Conservation (phyloP, 2,888 invertebrate species). For the Capitulum mitella region DNA sequence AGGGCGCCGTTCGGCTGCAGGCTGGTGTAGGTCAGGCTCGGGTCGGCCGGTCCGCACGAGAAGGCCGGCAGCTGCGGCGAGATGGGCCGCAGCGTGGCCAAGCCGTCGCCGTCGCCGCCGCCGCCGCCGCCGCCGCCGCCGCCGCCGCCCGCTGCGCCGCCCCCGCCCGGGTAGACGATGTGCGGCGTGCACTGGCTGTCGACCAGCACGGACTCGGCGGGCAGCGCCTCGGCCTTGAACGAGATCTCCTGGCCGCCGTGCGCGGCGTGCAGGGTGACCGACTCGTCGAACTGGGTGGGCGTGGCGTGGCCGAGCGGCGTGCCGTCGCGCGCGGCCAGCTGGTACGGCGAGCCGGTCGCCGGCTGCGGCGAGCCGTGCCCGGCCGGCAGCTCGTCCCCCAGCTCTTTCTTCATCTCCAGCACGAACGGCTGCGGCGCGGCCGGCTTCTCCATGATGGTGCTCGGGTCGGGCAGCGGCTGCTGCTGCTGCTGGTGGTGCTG, state of each 20-base stretch:
- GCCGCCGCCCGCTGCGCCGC: neutral
- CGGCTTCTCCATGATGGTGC: slow-evolving; percentile 11
- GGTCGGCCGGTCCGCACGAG: neutral
- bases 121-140: too few species aligned
- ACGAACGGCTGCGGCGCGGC: neutral
- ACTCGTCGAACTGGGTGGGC: neutral
- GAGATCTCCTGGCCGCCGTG: neutral
- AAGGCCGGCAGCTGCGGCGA: neutral
- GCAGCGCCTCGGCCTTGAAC: neutral
- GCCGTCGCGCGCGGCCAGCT: neutral
- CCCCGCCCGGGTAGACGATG: neutral
- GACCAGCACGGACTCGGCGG: neutral
- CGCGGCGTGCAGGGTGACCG: neutral
- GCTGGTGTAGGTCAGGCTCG: neutral
- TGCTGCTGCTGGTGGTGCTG: slow-evolving; percentile 21
- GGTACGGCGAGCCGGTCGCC: neutral
- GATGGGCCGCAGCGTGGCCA: neutral
- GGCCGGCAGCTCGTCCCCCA: neutral
- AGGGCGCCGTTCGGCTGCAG: neutral
- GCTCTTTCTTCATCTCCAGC: neutral
- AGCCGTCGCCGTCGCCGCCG: neutral
- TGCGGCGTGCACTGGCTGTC: slow-evolving; percentile 19
- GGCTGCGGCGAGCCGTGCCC: neutral
- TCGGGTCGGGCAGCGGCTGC: slow-evolving; percentile 15
- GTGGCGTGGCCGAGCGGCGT: neutral